Evolutionary conservation across 1,140 invertebrate species (phyloP), one percentile per base, ranked within the genome.

Genomic region (Tetramorium alpestre): DNA sequence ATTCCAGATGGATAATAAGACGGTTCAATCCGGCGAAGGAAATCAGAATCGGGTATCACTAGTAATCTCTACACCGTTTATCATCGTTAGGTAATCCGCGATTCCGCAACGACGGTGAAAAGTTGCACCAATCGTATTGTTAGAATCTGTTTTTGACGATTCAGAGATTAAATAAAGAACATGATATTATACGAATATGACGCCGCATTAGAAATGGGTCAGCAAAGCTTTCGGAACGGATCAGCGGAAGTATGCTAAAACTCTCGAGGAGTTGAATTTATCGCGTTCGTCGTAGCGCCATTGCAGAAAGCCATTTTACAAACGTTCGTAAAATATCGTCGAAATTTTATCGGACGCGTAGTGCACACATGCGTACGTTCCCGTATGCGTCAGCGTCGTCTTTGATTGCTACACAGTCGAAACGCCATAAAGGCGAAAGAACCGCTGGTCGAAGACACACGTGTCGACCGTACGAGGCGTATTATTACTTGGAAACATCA

Each of bases 401-500:
- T 16, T n/a, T n/a, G 51, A 73, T 62, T 16, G n/a, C 44, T 16
- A 38, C n/a, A 3, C 11, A 28, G 62, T 16, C 22, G 67, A 62
- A 87, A 51, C 18, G 77, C 65, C 28, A 33, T 84, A 78, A 90
- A 89, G n/a, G 18, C 69, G 25, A 84, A 73, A 67, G 38, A 72
- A 38, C 58, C 33, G 33, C 41, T 49, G 41, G 41, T 58, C 65
- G 38, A 86, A 77, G 13, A 69, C 25, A 54, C 69, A 88, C 76
- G 77, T 86, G 87, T 84, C 70, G 41, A 28, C 44, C 38, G 47
- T 22, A 47, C 28, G 33, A 65, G 72, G 69, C 72, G 67, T 85
- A 85, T 85, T 78, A 78, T 90, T 93, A 92, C 89, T 92, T 62
- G 75, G 89, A 93, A 93, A 92, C 87, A 86, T 93, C 91, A 92